Base-by-base conservation (phyloP, 2,797 vertebrate genomes). In the Enteromius radiatus region DNA sequence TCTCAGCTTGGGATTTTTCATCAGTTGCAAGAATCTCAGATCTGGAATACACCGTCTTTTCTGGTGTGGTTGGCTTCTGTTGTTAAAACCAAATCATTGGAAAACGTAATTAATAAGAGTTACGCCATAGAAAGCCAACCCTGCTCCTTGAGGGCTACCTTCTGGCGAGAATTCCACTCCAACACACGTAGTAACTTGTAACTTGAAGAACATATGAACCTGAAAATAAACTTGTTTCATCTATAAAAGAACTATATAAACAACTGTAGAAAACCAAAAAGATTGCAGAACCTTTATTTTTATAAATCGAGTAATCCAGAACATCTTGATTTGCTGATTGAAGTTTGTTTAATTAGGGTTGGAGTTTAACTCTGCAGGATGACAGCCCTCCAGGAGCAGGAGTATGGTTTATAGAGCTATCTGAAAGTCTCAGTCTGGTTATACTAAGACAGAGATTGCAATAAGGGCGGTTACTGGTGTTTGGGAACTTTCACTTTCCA, bases 11-110 rank as follows among this genome's bases (percentile, higher is more conserved):
- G 76, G 90, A 81, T 75, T 84, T 91, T 0, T 93, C 94, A 21
- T 95, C 93, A 0, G 93, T 93, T 69, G 94, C 90, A 6, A 94
- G 89, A 38, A 96, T 96, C 3, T 95, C 94, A 0, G 96, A 96
- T 85, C 87, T 92, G 14, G 96, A 95, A 88, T 95, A 94, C 77
- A 92, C 87, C 63, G 90, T 95, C 87, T 91, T 95, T 68, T 90
- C 88, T 0, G 21, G 78, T n/a, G 70, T 70, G 64, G 45, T 21
- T 0, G 54, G 12, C 69, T 84, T 56, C 47, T 81, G 54, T 65
- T 28, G 28, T 59, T 36, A 21, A 74, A 59, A 49, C n/a, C 33
- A 63, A 43, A 78, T 10, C 2, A 14, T 69, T 21, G 26, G 12
- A 63, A 69, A 67, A 49, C 1, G 1, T 70, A 21, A 64, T 45